Conservation (phyloP, 2,113 vertebrate genomes). For the Gopherus flavomarginatus region DNA sequence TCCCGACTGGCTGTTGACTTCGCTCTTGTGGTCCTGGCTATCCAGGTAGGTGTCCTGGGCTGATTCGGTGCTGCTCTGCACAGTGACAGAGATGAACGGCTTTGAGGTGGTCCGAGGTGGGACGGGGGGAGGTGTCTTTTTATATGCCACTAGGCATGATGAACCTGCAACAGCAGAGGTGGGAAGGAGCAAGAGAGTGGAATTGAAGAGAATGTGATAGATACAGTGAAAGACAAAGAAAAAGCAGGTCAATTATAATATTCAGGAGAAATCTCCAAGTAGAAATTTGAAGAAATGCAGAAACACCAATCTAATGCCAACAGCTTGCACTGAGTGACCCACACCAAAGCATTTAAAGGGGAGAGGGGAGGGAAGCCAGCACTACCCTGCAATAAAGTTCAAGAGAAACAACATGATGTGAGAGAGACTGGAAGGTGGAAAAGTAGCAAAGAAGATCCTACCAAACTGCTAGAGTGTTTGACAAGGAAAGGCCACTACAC, state of each 20-base stretch:
- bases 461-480: conserved; percentile 28
- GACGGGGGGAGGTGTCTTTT: conserved; percentile 96
- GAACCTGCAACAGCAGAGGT: conserved; percentile 84
- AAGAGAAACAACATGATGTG: conserved; percentile 43
- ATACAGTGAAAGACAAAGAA: conserved; percentile 60
- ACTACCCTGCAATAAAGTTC: conserved; percentile 64
- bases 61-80: conserved; percentile 99
- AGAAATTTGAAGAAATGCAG: conserved; percentile 59
- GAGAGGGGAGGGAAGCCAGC: conserved; percentile 61
- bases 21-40: conserved; percentile 93
- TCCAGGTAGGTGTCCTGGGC: conserved; percentile 98
- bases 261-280: conserved; percentile 32
- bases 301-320: conserved; percentile 56
- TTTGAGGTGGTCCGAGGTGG: conserved; percentile 97
- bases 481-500: conserved; percentile 8
- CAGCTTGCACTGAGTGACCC: conserved; percentile 50
- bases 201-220: conserved; percentile 13
- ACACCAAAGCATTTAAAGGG: conserved; percentile 50
- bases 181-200: conserved; percentile 39
- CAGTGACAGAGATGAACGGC: conserved; percentile 98
- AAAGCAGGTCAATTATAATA: conserved; percentile 66
- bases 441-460: conserved; percentile 44
- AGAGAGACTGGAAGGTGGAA: conserved; percentile 56
- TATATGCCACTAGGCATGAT: conserved; percentile 96
- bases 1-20: conserved; percentile 96